phyloP scores from a whole-genome alignment of 1,140 invertebrate species.

The Diorhabda elongata region DNA sequence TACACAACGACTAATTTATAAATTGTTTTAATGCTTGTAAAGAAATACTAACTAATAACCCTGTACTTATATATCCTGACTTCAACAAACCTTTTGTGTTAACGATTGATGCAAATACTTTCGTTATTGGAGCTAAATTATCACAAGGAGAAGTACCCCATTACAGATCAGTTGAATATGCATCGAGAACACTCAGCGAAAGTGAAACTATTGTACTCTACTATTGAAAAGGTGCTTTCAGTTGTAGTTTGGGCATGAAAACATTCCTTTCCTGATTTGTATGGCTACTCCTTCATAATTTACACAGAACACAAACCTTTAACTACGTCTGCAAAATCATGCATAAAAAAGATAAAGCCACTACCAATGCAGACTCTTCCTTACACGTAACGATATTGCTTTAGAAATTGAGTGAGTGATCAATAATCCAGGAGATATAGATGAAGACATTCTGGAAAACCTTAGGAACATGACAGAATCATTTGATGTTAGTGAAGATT shows the following conservation, averaged over 20 bases:
- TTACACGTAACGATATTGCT: slow-evolving; percentile 10
- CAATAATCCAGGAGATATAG: no score
- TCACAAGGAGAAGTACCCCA: slow-evolving; percentile 26
- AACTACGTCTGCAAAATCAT: not conserved
- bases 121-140: slow-evolving; percentile 28
- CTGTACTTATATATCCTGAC: slow-evolving; percentile 8
- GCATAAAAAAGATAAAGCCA: not conserved
- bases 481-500: not conserved
- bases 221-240: slow-evolving; percentile 39
- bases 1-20: slow-evolving; percentile 15
- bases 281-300: slow-evolving; percentile 26
- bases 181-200: slow-evolving; percentile 27
- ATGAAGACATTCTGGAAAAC: no score
- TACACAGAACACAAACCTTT: slow-evolving; percentile 29
- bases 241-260: slow-evolving; percentile 40
- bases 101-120: slow-evolving; percentile 25
- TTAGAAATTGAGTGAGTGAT: no score
- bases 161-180: slow-evolving; percentile 7
- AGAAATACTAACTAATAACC: not conserved
- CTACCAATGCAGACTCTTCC: slow-evolving; percentile 3
- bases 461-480: no score
- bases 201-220: slow-evolving; percentile 30
- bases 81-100: slow-evolving; percentile 14
- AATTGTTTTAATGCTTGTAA: slow-evolving; percentile 20
- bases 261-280: slow-evolving; percentile 32